Base-by-base conservation (phyloP, 2,888 invertebrate genomes). In the Eupsilia transversa region DNA sequence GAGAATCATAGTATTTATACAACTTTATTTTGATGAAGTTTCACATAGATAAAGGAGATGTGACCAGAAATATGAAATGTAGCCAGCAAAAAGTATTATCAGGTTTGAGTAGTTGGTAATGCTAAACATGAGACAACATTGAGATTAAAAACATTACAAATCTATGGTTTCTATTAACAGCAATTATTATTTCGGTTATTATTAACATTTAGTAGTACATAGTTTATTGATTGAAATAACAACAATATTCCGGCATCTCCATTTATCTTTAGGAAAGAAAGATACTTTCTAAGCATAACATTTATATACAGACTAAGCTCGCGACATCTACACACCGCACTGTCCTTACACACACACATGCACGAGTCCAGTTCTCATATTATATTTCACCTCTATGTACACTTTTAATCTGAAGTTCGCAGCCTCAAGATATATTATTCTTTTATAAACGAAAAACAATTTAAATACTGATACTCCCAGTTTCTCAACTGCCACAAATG, bases 301-400 rank as follows among this genome's bases (percentile, higher is more conserved):
- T 93, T 90, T 94, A 94, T 95, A 85, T 94, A 95, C 94, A 94
- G 87, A 92, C 93, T 94, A 94, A 94, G 94, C 94, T 95, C 93
- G 90, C 89, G 87, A 90, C 90, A 89, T 82, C 91, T 92, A 92
- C 91, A 91, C 91, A 93, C 91, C 86, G 85, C 90, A 92, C 91
- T 86, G 77, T 86, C 75, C 78, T 85, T 87, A 86, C 87, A 89
- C 87, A 91, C 91, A 91, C 91, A 91, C 91, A 90, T 84, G 86
- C 89, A 89, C 0, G 74, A 86, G 87, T 86, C 79, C 79, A 81
- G 74, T 87, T 85, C 83, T 86, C 79, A 86, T 74, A 86, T 87
- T 89, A 90, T 89, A 84, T 87, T 87, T 91, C 90, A 90, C 81
- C 69, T 79, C 68, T 91, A 91, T 91, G 77, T 91, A 92, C 92